A percentile compares a stretch with the other conserved stretches of the same genome.
These are phyloP conservation scores for Chaetodon trifasciatus DNA, from an alignment of 2,797 vertebrate genomes.

Conservation along the genomic window DNA sequence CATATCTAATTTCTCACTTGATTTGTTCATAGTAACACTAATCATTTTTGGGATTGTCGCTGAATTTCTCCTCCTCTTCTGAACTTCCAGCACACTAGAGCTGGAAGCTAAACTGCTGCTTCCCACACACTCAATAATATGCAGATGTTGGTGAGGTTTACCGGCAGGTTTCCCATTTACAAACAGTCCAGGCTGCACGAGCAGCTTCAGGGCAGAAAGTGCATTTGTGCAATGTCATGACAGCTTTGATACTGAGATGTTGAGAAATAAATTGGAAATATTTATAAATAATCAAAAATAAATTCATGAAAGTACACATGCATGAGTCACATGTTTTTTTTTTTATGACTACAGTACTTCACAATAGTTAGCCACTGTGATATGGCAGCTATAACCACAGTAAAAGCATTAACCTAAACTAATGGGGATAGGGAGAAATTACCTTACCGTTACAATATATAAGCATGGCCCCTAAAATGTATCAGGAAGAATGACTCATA, in stretches of 20 bases:
- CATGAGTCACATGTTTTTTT: background rate
- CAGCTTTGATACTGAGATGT: constrained; percentile 10
- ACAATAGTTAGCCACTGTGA: background rate
- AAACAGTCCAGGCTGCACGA: constrained; percentile 31
- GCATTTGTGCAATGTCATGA: constrained; percentile 14
- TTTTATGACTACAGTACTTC: background rate
- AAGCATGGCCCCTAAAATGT: too few relatives aligned
- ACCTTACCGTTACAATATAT: background rate
- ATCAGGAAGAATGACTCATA: too few relatives aligned
- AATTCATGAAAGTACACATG: background rate
- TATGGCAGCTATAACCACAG: background rate
- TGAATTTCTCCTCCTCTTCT: constrained; percentile 13
- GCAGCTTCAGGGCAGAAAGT: constrained; percentile 3
- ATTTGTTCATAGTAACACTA: background rate
- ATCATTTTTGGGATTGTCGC: constrained; percentile 6
- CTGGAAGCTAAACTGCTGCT: constrained; percentile 18
- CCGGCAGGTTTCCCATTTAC: constrained; percentile 25
- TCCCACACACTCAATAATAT: constrained; percentile 41
- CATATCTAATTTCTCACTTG: background rate
- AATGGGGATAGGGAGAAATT: background rate
- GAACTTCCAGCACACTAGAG: constrained; percentile 9
- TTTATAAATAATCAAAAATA: background rate
- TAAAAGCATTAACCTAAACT: constrained; percentile 2
- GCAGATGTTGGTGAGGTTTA: constrained; percentile 50
- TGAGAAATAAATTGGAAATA: background rate